A percentile compares a stretch with the other conserved stretches of the same genome.
These are phyloP conservation scores for Conus betulinus DNA, from an alignment of 1,140 invertebrate species.

Conservation along the genomic window DNA sequence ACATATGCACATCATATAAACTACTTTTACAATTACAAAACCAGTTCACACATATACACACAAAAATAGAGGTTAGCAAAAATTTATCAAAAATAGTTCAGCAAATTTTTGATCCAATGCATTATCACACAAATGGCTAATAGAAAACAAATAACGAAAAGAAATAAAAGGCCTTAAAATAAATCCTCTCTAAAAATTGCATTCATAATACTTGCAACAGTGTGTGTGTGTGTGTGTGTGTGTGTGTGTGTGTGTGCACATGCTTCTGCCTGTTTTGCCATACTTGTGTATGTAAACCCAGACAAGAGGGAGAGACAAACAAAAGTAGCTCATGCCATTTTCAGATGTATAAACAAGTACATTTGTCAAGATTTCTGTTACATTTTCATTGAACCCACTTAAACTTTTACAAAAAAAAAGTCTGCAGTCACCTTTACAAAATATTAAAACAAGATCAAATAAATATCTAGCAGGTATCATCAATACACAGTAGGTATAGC, in stretches of 20 bases:
- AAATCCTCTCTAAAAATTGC: not conserved
- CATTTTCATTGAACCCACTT: too few species aligned
- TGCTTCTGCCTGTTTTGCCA: too few species aligned
- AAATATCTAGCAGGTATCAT: not conserved
- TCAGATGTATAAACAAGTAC: too few species aligned
- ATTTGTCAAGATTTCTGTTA: not conserved
- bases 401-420: too few species aligned
- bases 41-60: not conserved
- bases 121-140: not conserved
- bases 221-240: too few species aligned
- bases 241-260: too few species aligned
- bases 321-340: not conserved
- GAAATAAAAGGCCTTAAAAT: not conserved
- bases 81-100: not conserved
- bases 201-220: too few species aligned
- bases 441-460: not conserved
- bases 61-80: not conserved
- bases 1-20: not conserved
- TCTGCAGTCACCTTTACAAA: not conserved
- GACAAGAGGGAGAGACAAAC: too few species aligned
- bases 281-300: too few species aligned
- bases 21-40: not conserved
- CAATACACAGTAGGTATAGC: not conserved
- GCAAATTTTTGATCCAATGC: constrained; percentile 4
- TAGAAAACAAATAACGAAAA: not conserved